These are phyloP conservation scores for Leiothrix lutea DNA, from an alignment of 2,113 vertebrate genomes.

Conservation along the genomic window DNA sequence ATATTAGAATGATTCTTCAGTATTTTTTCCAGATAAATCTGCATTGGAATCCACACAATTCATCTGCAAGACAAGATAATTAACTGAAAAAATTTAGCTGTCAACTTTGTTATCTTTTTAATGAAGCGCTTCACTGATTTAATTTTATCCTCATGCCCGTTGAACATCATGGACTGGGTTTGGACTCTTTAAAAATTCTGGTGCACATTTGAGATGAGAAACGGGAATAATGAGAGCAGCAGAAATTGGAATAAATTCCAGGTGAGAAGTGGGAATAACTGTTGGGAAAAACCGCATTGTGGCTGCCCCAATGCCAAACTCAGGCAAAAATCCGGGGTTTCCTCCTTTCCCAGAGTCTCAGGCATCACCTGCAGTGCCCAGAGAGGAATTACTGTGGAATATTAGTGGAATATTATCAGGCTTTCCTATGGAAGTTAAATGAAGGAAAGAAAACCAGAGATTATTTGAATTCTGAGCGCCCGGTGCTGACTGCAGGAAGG, in stretches of 20 bases:
- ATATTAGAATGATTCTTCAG: not conserved
- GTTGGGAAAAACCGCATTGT: accelerated
- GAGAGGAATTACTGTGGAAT: not conserved
- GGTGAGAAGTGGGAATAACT: not conserved
- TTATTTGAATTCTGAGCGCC: not conserved
- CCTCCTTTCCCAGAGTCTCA: accelerated
- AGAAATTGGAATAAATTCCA: accelerated
- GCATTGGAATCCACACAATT: not conserved
- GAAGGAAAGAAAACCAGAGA: not conserved
- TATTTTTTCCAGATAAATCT: not conserved
- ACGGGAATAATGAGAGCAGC: accelerated
- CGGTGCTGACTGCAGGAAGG: accelerated
- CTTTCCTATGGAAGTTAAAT: not conserved
- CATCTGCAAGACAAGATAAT: not conserved
- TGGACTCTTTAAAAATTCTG: accelerated
- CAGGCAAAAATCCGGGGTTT: accelerated
- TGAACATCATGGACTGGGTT: accelerated
- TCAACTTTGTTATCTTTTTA: not conserved
- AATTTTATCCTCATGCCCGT: not conserved
- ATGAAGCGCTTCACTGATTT: not conserved
- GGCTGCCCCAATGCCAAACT: not conserved
- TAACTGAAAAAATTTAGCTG: not conserved
- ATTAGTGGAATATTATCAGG: not conserved
- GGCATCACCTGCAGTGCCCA: not conserved
- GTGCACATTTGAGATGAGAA: accelerated